Base-by-base conservation (phyloP, 2,888 invertebrate genomes). In the Cyrtodaria siliqua region DNA sequence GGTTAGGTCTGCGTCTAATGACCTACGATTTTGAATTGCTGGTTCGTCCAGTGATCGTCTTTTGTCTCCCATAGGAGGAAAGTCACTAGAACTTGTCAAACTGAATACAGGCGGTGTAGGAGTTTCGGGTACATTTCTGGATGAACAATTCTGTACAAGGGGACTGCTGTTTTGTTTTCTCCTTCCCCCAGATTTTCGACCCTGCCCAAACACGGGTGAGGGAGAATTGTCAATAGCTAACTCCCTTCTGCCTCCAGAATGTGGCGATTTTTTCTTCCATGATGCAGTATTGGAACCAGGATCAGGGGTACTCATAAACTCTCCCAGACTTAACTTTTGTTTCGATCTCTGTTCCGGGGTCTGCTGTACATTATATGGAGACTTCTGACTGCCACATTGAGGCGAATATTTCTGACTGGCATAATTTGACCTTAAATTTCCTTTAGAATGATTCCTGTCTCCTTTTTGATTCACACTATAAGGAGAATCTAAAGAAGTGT, bases 311-410 rank as follows among this genome's bases (percentile, higher is more conserved):
- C 72, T 56, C 49, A 90, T 73, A 62, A 86, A 90, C 64, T 89
- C 90, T n/a, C 87, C 88, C 8, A 90, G 76, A 75, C 84, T 83
- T n/a, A 86, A 75, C 64, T 84, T 86, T 40, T 89, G 86, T 70
- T 85, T 85, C 6, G 87, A 83, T 42, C 84, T 64, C 18, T 74
- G 74, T 20, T 81, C 81, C n/a, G 81, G 81, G 2, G 81, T 78
- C 18, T 71, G 74, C 42, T 82, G 74, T 23, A 27, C 59, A n/a
- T n/a, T n/a, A 64, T 84, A 74, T 60, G 78, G 71, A 18, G 80
- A 68, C 24, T 59, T 71, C 23, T 72, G 74, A 67, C 76, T 84
- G 2, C 79, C 79, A 83, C 81, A 79, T 24, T 81, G 79, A 9
- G 83, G 77, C 6, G 79, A 79, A 64, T 33, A 55, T 53, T 72